A percentile compares a stretch with the other conserved stretches of the same genome.
Evolutionary conservation across 2,888 invertebrate species (phyloP).

Genomic region (Sinohyriopsis cumingii): DNA sequence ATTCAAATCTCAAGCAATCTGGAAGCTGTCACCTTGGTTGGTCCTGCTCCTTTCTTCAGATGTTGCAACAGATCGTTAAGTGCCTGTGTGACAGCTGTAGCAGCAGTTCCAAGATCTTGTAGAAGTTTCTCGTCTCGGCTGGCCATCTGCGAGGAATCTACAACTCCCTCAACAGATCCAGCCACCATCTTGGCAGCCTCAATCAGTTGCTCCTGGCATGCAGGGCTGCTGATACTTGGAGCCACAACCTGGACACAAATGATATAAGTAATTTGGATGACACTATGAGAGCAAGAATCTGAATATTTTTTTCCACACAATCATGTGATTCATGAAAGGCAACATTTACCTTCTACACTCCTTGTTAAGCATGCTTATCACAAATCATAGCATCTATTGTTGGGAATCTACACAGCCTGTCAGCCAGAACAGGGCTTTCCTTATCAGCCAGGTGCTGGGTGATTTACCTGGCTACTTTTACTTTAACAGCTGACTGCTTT

Average conservation of each 20-base stretch:
- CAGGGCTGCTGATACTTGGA: conserved; percentile 76
- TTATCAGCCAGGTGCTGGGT: too few species aligned
- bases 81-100: conserved; percentile 89
- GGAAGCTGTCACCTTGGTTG: conserved; percentile 48
- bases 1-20: too few species aligned
- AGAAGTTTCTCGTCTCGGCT: conserved; percentile 80
- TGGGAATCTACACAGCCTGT: too few species aligned
- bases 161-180: conserved; percentile 90
- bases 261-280: not conserved
- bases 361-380: too few species aligned
- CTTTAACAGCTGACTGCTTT: too few species aligned
- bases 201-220: conserved; percentile 89
- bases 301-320: not conserved
- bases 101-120: conserved; percentile 87
- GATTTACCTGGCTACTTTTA: too few species aligned
- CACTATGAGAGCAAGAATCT: not conserved
- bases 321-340: not conserved
- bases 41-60: conserved; percentile 79
- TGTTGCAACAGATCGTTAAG: conserved; percentile 92
- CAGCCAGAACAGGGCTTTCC: too few species aligned
- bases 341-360: too few species aligned
- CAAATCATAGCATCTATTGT: too few species aligned
- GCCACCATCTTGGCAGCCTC: conserved; percentile 95
- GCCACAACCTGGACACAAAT: conserved; percentile 75
- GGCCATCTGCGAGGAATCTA: conserved; percentile 79